Evolutionary conservation across 2,888 invertebrate species (phyloP).

Genomic region (Acanthoscelides obtectus): DNA sequence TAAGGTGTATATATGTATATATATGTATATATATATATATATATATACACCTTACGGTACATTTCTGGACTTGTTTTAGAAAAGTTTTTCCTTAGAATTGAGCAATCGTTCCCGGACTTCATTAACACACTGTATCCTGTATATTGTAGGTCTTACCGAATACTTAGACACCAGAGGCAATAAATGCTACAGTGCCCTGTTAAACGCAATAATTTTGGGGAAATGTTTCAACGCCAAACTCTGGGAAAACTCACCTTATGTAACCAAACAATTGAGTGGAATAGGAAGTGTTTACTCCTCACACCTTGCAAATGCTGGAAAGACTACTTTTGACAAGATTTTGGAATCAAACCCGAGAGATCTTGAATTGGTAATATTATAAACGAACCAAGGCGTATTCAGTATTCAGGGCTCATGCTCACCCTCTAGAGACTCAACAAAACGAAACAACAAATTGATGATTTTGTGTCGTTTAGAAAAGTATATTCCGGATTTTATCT

Average conservation of each 20-base stretch:
- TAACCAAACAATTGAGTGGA: constrained; percentile 66
- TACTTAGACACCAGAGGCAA: constrained; percentile 49
- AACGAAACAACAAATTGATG: neutral
- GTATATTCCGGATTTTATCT: no score
- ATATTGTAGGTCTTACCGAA: constrained; percentile 52
- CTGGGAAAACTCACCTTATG: constrained; percentile 71
- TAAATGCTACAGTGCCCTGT: constrained; percentile 50
- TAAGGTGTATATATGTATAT: no score
- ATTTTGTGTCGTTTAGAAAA: no score
- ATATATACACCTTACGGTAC: no score
- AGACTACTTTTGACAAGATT: constrained; percentile 60
- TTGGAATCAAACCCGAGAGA: constrained; percentile 66
- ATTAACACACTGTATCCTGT: neutral
- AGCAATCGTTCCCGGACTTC: no score
- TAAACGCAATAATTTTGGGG: constrained; percentile 57
- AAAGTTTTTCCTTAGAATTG: no score
- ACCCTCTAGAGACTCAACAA: no score
- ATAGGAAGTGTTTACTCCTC: constrained; percentile 64
- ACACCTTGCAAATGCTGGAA: constrained; percentile 61
- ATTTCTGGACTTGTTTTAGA: no score
- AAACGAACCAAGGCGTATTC: no score
- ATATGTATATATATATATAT: no score
- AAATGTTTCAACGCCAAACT: constrained; percentile 65
- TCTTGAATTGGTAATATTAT: constrained; percentile 58
- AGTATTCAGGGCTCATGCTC: no score